A percentile compares a stretch with the other conserved stretches of the same genome.
phyloP scores from a whole-genome alignment of 2,113 vertebrate genomes.

The Oxygymnocypris stewartii region DNA sequence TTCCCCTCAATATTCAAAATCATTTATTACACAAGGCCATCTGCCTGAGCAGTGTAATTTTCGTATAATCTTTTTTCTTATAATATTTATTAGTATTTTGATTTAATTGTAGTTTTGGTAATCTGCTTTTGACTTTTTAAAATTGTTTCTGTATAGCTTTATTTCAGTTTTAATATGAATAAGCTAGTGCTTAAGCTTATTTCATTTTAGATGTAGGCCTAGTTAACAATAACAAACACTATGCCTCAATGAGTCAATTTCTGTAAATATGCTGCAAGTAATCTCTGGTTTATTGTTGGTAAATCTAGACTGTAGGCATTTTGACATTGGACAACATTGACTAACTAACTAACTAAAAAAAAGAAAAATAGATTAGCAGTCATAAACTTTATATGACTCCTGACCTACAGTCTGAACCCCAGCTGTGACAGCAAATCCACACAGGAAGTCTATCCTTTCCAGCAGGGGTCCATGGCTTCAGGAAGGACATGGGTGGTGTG shows the following conservation, averaged over 20 bases:
- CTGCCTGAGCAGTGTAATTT: background rate
- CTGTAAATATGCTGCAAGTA: background rate
- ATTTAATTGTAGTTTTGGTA: background rate
- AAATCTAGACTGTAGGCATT: background rate
- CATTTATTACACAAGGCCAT: background rate
- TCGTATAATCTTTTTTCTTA: background rate
- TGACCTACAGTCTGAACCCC: background rate
- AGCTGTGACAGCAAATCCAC: background rate
- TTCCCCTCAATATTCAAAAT: background rate
- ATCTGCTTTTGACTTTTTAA: background rate
- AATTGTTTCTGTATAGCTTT: background rate
- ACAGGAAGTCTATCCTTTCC: background rate
- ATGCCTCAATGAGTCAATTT: background rate
- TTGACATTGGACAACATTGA: too few species aligned
- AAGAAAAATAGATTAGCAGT: background rate
- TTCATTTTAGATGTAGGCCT: too few species aligned
- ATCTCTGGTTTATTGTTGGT: background rate
- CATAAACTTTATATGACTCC: background rate
- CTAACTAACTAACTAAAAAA: background rate
- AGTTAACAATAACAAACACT: background rate
- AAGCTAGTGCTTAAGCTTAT: background rate
- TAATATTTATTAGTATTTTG: background rate
- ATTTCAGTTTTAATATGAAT: background rate
- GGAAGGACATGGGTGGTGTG: constrained; percentile 45
- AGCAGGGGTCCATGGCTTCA: background rate